Evolutionary conservation across 2,888 invertebrate species (phyloP).

Genomic region (Chalcosyrphus nemorum): DNA sequence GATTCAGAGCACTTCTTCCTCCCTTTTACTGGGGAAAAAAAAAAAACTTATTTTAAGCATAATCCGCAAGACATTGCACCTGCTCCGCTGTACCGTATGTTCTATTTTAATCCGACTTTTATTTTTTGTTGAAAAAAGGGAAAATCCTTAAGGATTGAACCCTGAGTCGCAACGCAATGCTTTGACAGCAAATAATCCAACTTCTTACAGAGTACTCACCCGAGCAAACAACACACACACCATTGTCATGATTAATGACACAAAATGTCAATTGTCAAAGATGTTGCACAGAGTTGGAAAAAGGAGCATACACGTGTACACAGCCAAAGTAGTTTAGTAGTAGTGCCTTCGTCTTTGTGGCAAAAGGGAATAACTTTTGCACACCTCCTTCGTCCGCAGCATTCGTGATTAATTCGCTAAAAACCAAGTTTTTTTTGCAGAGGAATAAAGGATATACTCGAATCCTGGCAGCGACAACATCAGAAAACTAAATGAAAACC

Average conservation of each 20-base stretch:
- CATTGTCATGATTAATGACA: conserved; percentile 61
- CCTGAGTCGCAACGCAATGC: conserved; percentile 30
- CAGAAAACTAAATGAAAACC: conserved; percentile 54
- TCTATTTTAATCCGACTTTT: background rate
- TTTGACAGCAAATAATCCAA: conserved; percentile 58
- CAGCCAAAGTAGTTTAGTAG: background rate
- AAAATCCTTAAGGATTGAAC: conserved; percentile 41
- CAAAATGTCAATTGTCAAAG: conserved; percentile 65
- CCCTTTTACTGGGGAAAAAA: background rate
- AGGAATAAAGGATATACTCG: conserved; percentile 8
- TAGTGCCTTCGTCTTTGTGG: background rate
- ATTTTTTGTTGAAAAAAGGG: conserved; percentile 25
- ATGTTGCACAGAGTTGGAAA: conserved; percentile 13
- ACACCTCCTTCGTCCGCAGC: conserved; percentile 4
- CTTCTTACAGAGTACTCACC: conserved; percentile 42
- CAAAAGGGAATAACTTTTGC: conserved; percentile 13
- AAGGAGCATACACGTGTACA: conserved; percentile 5
- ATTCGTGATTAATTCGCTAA: conserved; percentile 53
- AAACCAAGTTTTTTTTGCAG: conserved; percentile 16
- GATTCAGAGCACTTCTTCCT: background rate
- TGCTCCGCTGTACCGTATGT: conserved; percentile 12
- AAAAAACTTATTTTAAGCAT: conserved; percentile 45
- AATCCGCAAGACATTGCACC: conserved; percentile 48
- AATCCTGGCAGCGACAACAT: conserved; percentile 32
- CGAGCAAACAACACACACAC: conserved; percentile 48